Evolutionary conservation across 2,113 vertebrate species (phyloP).

Genomic region (Alethe castanea): DNA sequence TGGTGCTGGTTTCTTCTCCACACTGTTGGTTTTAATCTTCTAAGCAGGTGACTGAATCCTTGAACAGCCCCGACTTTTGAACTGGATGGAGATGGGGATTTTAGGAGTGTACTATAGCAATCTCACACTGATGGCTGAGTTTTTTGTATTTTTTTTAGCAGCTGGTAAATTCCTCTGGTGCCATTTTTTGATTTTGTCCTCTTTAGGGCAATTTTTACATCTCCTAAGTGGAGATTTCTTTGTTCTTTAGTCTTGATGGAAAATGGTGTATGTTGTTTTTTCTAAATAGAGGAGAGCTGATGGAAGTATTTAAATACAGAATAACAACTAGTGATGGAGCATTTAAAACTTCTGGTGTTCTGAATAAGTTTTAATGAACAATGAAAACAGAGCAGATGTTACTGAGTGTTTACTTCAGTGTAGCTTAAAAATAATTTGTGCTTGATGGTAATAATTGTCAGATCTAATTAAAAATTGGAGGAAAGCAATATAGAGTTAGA

Average conservation of each 20-base stretch:
- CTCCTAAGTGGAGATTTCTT: neutral
- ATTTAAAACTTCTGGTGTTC: neutral
- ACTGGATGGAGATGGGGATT: neutral
- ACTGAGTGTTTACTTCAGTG: conserved; percentile 39
- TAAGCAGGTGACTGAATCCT: neutral
- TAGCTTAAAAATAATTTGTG: conserved; percentile 42
- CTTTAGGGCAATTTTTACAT: neutral
- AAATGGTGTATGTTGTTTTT: neutral
- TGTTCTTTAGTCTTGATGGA: neutral
- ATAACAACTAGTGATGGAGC: neutral
- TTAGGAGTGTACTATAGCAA: neutral
- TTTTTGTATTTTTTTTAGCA: neutral
- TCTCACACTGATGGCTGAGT: neutral
- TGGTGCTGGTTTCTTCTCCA: neutral
- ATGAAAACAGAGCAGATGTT: conserved; percentile 55
- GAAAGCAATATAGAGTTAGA: neutral
- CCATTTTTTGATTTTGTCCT: neutral
- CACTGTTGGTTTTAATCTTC: neutral
- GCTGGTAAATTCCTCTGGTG: neutral
- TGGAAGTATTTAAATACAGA: conserved; percentile 7
- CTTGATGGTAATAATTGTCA: conserved; percentile 54
- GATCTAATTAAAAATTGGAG: conserved; percentile 46
- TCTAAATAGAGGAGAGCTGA: neutral
- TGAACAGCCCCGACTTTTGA: neutral
- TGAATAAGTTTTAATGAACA: conserved; percentile 24